Percentiles rank a stretch among this genome's conserved stretches.
Evolutionary conservation across 1,140 invertebrate genomes (phyloP).

Genomic region (Papilio dardanus): DNA sequence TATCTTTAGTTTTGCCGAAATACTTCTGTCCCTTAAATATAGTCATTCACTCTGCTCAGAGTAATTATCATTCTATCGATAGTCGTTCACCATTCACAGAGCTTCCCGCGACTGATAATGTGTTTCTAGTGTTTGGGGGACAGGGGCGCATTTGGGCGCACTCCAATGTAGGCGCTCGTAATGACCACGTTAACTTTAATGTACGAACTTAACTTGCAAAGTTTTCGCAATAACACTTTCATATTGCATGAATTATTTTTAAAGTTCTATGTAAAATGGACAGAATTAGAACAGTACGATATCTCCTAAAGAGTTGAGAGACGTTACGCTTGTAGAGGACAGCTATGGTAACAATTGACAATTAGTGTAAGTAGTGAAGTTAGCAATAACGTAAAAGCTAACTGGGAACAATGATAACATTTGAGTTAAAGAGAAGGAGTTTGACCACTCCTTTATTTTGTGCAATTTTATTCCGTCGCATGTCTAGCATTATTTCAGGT

Average conservation of each 20-base stretch:
- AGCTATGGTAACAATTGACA: background rate
- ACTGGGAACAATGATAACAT: no score
- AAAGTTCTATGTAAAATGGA: background rate
- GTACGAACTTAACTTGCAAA: constrained; percentile 16
- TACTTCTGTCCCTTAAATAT: no score
- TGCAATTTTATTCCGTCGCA: no score
- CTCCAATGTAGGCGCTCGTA: constrained; percentile 16
- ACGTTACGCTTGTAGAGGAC: background rate
- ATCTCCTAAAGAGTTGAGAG: background rate
- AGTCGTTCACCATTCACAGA: background rate
- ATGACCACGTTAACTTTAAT: constrained; percentile 17
- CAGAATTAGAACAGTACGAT: background rate
- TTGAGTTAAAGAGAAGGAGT: no score
- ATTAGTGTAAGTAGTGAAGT: no score
- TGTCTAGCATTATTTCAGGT: no score
- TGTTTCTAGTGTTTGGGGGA: background rate
- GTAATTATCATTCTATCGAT: background rate
- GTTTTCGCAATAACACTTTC: constrained; percentile 6
- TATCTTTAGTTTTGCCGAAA: background rate
- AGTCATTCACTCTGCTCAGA: no score
- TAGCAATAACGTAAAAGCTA: no score
- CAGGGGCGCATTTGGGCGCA: background rate
- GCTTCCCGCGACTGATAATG: background rate
- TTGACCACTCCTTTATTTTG: no score
- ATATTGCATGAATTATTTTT: constrained; percentile 1